These are phyloP conservation scores for Papilio helenus DNA, from an alignment of 1,140 invertebrate species.

Conservation along the genomic window DNA sequence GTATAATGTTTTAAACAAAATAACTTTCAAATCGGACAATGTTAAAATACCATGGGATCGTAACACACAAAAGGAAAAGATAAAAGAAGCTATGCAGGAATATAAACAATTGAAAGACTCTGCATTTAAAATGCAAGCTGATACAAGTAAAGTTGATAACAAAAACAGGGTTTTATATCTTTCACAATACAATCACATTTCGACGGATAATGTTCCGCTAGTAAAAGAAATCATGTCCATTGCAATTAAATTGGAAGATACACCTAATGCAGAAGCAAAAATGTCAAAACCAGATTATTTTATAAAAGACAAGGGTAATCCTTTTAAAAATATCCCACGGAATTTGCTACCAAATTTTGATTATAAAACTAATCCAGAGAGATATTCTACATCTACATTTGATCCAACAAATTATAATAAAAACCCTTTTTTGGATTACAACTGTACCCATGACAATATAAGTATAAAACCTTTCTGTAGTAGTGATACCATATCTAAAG, in stretches of 20 bases:
- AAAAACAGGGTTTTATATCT: constrained; percentile 59
- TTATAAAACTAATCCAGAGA: background rate
- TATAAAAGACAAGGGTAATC: background rate
- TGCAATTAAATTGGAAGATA: background rate
- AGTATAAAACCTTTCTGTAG: constrained; percentile 59
- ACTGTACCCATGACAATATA: constrained; percentile 38
- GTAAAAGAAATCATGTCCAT: constrained; percentile 14
- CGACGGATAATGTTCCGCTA: constrained; percentile 15
- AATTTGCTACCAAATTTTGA: background rate
- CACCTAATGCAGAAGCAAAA: background rate
- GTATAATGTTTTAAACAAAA: constrained; percentile 59
- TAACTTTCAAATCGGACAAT: constrained; percentile 48
- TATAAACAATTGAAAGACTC: constrained; percentile 16
- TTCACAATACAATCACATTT: constrained; percentile 59
- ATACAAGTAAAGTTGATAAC: constrained; percentile 44
- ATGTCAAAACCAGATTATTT: background rate
- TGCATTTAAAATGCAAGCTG: constrained; percentile 40
- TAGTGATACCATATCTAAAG: constrained; percentile 60
- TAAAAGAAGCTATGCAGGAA: constrained; percentile 35
- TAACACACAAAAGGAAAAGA: constrained; percentile 10
- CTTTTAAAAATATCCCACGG: background rate
- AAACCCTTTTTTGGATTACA: constrained; percentile 15
- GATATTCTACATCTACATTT: background rate
- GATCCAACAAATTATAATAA: background rate
- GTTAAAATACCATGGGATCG: constrained; percentile 16